Evolutionary conservation across 2,113 vertebrate species (phyloP).

Genomic region (Tinamus guttatus): DNA sequence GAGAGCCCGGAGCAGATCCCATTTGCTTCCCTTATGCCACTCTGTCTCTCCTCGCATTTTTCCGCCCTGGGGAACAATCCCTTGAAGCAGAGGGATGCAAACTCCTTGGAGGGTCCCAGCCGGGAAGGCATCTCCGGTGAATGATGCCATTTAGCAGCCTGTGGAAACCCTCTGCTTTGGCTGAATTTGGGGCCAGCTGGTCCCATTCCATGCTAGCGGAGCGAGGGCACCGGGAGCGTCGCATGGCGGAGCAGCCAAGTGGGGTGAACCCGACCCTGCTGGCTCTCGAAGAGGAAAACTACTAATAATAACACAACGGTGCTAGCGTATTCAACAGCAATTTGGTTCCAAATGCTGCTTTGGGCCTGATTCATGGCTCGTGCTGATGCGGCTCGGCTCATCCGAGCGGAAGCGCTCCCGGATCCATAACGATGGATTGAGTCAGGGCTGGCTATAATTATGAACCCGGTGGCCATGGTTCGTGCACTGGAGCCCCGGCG

Average conservation of each 20-base stretch:
- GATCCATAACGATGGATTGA: not conserved
- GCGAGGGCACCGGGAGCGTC: not conserved
- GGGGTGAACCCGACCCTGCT: not conserved
- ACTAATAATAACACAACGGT: not conserved
- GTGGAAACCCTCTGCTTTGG: not conserved
- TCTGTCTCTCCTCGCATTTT: not conserved
- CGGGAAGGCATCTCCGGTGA: not conserved
- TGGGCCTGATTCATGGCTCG: not conserved
- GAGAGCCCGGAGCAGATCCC: not conserved
- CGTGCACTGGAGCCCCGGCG: not conserved
- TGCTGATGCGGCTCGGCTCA: not conserved
- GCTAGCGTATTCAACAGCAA: slow-evolving; percentile 42
- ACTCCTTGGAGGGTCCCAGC: rapidly evolving
- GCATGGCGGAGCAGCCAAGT: rapidly evolving
- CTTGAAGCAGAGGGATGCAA: not conserved
- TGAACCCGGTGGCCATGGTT: not conserved
- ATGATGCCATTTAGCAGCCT: not conserved
- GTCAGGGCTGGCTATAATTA: not conserved
- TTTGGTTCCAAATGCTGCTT: not conserved
- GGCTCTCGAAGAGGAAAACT: not conserved
- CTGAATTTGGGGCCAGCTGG: rapidly evolving
- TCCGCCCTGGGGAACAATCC: not conserved
- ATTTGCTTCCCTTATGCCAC: not conserved
- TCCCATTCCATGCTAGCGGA: rapidly evolving
- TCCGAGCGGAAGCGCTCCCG: not conserved